Evolutionary conservation across 2,113 vertebrate genomes (phyloP), one percentile per base, ranked within the genome.

Genomic region (Corythoichthys intestinalis): DNA sequence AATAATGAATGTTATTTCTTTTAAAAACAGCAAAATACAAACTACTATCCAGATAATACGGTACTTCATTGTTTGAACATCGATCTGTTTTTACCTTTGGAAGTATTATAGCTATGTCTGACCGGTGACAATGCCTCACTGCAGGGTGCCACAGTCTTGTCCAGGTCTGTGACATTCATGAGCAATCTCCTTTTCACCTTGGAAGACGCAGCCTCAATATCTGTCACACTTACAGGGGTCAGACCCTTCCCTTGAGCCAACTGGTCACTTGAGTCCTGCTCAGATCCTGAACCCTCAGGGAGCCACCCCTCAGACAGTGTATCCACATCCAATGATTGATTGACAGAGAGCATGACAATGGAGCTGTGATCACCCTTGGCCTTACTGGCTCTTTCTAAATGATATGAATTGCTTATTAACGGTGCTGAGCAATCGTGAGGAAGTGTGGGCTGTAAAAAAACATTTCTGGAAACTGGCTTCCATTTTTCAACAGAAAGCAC

Each of bases 111-210:
- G 49, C 47, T 41, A 2, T 72, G 70, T 69, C 65, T 73, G 67
- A 69, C 38, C 7, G 6, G 60, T 34, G 44, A 15, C 6, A 34
- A 39, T 4, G 1, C 37, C 64, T 59, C 54, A 72, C 38, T 1
- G 15, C 59, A 17, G 56, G n/a, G 37, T 4, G 66, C 20, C 10
- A 15, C n/a, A 8, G 53, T 70, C 35, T n/a, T 61, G 17, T 82
- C 65, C 28, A 10, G 6, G 0, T 89, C 85, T 0, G 60, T 50
- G 1, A 17, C n/a, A 2, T 88, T 86, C 90, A 91, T 90, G 41
- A 89, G 75, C 50, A 92, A 87, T 39, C 88, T 88, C 17, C 91
- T 86, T 73, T 91, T 93, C 70, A 91, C 90, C 61, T 81, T 86
- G 13, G 78, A 82, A 0, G 41, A 28, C 2, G 64, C 73, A 3